Conservation (phyloP, 2,797 vertebrate species). For the Tiaroga cobitis region DNA sequence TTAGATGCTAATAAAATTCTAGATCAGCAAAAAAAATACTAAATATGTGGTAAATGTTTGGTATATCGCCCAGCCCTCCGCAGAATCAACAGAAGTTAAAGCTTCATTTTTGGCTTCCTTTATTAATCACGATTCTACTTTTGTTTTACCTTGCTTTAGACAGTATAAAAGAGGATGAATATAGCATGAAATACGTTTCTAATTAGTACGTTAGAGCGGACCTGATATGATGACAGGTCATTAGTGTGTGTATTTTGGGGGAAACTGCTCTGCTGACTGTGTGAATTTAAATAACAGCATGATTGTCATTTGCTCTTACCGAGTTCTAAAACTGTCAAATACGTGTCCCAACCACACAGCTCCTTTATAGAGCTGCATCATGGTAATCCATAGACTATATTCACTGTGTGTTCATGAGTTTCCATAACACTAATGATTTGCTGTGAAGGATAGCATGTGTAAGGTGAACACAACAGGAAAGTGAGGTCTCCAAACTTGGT, state of each 20-base stretch:
- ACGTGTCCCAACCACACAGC: constrained; percentile 13
- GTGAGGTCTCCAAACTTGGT: constrained; percentile 12
- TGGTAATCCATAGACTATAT: constrained; percentile 9
- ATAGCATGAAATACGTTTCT: neutral
- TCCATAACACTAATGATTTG: constrained; percentile 22
- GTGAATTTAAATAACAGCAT: constrained; percentile 69
- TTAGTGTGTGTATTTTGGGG: constrained; percentile 40
- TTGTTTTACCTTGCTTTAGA: neutral
- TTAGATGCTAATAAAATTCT: neutral
- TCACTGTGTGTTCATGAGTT: constrained; percentile 37
- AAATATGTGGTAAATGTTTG: neutral
- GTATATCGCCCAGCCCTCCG: neutral
- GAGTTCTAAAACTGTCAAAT: constrained; percentile 16
- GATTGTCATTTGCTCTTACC: constrained; percentile 60
- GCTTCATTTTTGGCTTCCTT: neutral
- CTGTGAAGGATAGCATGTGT: constrained; percentile 10
- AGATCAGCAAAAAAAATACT: neutral
- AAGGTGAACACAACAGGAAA: constrained; percentile 14
- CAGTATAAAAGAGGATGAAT: neutral
- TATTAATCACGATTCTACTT: neutral
- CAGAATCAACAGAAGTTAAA: neutral
- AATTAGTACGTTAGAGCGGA: neutral
- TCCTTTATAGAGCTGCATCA: constrained; percentile 32
- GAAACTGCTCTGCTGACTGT: constrained; percentile 65
- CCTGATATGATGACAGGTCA: neutral